Evolutionary conservation across 2,888 invertebrate genomes (phyloP), one percentile per base, ranked within the genome.

Genomic region (Stenurella melanura): DNA sequence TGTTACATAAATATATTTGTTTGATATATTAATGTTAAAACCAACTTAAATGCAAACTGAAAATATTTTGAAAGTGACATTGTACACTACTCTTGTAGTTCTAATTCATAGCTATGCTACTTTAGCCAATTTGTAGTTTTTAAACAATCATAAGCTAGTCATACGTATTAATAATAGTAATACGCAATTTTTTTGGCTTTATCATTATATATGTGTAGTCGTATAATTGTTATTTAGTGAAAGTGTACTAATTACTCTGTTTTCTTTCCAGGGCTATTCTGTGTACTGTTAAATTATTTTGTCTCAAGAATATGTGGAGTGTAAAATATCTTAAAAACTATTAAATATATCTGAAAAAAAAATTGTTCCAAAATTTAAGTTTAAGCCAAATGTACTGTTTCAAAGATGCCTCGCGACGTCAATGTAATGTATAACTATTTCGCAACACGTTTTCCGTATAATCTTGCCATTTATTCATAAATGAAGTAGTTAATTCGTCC

Each of bases 231-330:
- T 21, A 58, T 12, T 19, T 19, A 17, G 34, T 76, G 21, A 34
- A 66, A 15, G 12, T 17, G 64, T 61, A 67, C 60, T 72, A 72
- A 74, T 68, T 50, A 15, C 12, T 57, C 11, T 68, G 19, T 75
- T 69, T 88, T 82, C 88, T 87, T 89, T 89, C 81, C 88, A 89
- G 89, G 89, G 86, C 86, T 89, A 87, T 88, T 89, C 87, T 89
- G 87, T 87, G 82, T 87, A 80, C 71, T 88, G 58, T 74, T 86
- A 83, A 86, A 84, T 80, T 87, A 81, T 82, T 79, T 80, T 19
- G 34, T 73, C 34, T 75, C 79, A 66, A 79, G 78, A 78, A 69
- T 76, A 42, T 79, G 74, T 66, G 77, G 77, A 73, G 63, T 79
- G 54, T 77, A 73, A 60, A 42, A 61, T 17, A 38, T 60, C 12